A percentile compares a stretch with the other conserved stretches of the same genome.
Conservation (phyloP, 64 coral and sea anemone species). For the Montipora foliosa region DNA sequence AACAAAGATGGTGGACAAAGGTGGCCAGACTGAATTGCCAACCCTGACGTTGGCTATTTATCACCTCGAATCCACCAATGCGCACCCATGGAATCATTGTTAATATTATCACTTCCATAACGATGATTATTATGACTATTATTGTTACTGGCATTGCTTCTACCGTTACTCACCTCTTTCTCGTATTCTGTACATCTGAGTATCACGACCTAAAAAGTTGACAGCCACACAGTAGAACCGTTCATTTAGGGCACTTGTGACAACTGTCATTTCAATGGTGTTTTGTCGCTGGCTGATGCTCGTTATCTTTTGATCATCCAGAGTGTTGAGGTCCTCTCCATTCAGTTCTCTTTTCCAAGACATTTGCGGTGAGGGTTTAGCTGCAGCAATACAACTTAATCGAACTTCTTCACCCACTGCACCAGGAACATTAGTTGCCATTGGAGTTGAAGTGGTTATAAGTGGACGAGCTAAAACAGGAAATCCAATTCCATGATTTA, state of each 20-base stretch:
- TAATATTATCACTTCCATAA: too few relatives aligned
- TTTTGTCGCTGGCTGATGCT: not conserved
- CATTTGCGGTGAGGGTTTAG: constrained; percentile 45
- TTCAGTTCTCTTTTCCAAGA: constrained; percentile 63
- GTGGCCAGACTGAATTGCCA: too few relatives aligned
- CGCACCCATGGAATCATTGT: too few relatives aligned
- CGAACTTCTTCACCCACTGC: constrained; percentile 12
- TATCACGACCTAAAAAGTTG: constrained; percentile 70
- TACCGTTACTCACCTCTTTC: constrained; percentile 50
- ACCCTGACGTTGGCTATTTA: too few relatives aligned
- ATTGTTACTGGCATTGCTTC: not conserved
- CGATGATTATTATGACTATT: too few relatives aligned
- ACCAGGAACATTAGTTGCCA: constrained; percentile 75
- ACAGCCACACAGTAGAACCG: constrained; percentile 75
- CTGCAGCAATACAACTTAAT: constrained; percentile 50
- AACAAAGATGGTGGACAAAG: too few relatives aligned
- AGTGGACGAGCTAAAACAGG: constrained; percentile 60
- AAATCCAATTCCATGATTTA: not conserved
- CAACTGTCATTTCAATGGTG: constrained; percentile 14
- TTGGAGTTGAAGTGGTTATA: constrained; percentile 68
- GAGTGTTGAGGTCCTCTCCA: not conserved
- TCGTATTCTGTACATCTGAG: constrained; percentile 69
- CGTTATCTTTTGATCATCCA: not conserved
- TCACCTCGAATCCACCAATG: too few relatives aligned
- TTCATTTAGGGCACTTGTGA: constrained; percentile 4